phyloP scores from a whole-genome alignment of 2,888 invertebrate species.

The Drosophila sordidula region DNA sequence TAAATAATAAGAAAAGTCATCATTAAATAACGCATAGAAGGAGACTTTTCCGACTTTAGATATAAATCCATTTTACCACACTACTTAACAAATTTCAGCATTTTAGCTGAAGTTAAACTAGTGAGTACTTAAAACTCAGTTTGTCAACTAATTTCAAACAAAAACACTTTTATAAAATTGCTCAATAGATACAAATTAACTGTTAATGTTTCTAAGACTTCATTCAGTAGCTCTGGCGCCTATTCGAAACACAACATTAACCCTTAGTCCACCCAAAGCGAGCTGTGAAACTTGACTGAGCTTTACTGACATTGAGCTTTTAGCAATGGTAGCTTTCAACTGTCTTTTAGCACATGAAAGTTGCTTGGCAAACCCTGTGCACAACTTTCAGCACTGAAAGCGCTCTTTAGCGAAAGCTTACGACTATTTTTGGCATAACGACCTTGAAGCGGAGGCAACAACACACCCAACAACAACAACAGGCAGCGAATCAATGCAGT shows the following conservation, averaged over 20 bases:
- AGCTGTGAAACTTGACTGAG: constrained; percentile 11
- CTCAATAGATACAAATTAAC: not conserved
- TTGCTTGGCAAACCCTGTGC: not conserved
- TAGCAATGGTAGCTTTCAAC: not conserved
- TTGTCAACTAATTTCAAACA: no score
- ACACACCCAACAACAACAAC: constrained; percentile 9
- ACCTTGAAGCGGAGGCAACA: constrained; percentile 58
- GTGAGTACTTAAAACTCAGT: no score
- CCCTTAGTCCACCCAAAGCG: not conserved
- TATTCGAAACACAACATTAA: not conserved
- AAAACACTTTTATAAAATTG: no score
- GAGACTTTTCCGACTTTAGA: no score
- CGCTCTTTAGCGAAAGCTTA: constrained; percentile 15
- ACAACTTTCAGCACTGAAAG: constrained; percentile 30
- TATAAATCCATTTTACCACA: no score
- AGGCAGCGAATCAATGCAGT: constrained; percentile 62
- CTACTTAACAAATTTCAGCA: no score
- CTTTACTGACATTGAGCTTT: constrained; percentile 13
- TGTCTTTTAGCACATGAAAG: constrained; percentile 15
- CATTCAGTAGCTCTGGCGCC: no score
- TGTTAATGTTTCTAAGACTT: no score
- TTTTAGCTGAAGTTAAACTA: no score
- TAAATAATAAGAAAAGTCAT: no score
- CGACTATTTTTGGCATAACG: constrained; percentile 33
- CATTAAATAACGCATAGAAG: no score